Evolutionary conservation across 2,113 vertebrate species (phyloP).

Genomic region (Cynopterus brachyotis): DNA sequence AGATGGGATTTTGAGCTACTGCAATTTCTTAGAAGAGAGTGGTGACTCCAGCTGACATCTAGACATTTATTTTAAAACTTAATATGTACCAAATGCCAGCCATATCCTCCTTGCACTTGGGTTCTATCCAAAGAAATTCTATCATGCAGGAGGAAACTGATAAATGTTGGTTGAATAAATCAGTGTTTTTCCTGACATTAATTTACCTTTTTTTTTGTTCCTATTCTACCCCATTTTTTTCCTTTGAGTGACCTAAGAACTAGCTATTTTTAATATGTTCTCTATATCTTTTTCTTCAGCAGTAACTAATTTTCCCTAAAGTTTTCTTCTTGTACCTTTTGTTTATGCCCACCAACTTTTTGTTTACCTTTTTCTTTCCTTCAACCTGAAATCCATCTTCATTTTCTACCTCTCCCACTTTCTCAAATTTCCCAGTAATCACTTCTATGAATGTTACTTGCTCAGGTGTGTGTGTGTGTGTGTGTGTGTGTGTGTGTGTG

Average conservation of each 20-base stretch:
- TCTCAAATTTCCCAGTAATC: background rate
- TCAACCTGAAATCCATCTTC: background rate
- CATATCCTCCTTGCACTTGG: background rate
- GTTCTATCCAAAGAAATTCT: background rate
- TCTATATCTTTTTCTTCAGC: background rate
- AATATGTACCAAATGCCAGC: background rate
- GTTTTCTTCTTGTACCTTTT: background rate
- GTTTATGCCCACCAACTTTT: background rate
- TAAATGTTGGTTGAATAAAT: background rate
- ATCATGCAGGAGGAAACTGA: background rate
- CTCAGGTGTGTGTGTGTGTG: background rate
- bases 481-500: background rate
- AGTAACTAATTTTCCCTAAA: background rate
- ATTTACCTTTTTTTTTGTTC: background rate
- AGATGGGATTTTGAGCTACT: background rate
- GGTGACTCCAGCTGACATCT: background rate
- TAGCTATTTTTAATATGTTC: background rate
- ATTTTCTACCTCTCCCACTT: background rate
- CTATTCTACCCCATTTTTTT: background rate
- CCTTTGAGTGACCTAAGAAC: background rate
- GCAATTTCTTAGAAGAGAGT: background rate
- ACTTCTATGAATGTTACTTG: background rate
- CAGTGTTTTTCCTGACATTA: background rate
- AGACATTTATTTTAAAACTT: background rate
- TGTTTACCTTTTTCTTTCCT: background rate